phyloP scores from a whole-genome alignment of 2,888 invertebrate genomes.

The Mesoligia furuncula region DNA sequence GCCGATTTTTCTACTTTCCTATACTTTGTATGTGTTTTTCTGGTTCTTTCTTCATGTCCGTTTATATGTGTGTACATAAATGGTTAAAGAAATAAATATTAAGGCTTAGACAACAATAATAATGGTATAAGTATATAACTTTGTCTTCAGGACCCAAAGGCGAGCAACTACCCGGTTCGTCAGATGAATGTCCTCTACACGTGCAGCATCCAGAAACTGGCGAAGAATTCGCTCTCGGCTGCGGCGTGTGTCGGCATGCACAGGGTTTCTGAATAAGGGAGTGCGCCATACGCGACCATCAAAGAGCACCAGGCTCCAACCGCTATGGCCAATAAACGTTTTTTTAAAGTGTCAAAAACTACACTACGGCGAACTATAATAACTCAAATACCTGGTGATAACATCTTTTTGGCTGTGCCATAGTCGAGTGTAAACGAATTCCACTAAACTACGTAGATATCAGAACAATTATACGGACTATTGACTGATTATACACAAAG shows the following conservation, averaged over 20 bases:
- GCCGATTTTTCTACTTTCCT: not conserved
- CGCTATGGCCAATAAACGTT: constrained; percentile 51
- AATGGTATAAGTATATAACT: not conserved
- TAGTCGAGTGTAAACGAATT: constrained; percentile 40
- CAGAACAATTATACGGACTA: constrained; percentile 23
- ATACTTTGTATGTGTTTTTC: not conserved
- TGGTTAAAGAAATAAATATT: not conserved
- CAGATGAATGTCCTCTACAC: constrained; percentile 98
- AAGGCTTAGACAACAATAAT: not conserved
- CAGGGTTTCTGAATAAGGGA: constrained; percentile 80
- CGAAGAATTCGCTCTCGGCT: constrained; percentile 99
- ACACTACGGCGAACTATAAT: constrained; percentile 12
- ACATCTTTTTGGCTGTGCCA: constrained; percentile 18
- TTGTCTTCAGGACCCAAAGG: constrained; percentile 94
- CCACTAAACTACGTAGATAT: constrained; percentile 35
- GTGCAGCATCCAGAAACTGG: constrained; percentile 99
- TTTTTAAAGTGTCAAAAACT: constrained; percentile 21
- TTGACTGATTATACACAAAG: not conserved
- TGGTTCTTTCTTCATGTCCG: not conserved
- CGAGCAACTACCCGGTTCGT: constrained; percentile 95
- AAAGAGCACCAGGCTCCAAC: constrained; percentile 25
- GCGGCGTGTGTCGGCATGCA: constrained; percentile 98
- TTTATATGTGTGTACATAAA: not conserved
- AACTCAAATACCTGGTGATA: constrained; percentile 10
- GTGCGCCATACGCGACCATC: constrained; percentile 29